These are phyloP conservation scores for Xenopus petersii DNA, from an alignment of 2,797 vertebrate species.

Conservation along the genomic window DNA sequence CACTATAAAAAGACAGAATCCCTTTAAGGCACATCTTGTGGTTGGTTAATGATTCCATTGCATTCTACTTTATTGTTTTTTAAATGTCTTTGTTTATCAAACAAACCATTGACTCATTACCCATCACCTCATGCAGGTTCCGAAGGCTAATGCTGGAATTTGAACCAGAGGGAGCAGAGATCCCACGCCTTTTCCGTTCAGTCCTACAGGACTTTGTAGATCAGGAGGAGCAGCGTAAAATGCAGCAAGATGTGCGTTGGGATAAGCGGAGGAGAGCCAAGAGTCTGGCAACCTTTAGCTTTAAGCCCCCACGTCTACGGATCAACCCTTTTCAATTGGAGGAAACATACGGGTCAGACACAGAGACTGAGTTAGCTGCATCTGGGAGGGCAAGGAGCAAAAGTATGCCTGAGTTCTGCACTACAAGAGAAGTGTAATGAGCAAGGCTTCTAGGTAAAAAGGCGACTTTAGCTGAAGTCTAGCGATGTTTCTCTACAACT, in stretches of 20 bases:
- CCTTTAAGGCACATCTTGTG: too few relatives aligned
- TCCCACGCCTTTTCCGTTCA: constrained; percentile 69
- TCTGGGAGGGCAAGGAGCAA: constrained; percentile 64
- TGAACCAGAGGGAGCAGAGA: constrained; percentile 72
- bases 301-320: constrained; percentile 66
- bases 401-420: constrained; percentile 74
- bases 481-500: too few relatives aligned
- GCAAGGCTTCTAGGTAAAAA: neutral
- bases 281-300: constrained; percentile 72
- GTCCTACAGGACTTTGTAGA: constrained; percentile 65
- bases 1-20: too few relatives aligned
- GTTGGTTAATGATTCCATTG: too few relatives aligned
- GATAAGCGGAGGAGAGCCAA: constrained; percentile 69
- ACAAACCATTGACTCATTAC: neutral
- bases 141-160: constrained; percentile 70
- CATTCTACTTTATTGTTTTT: too few relatives aligned
- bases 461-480: too few relatives aligned
- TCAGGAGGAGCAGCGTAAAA: constrained; percentile 50
- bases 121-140: constrained; percentile 60
- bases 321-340: constrained; percentile 64
- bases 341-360: constrained; percentile 62
- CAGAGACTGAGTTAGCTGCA: constrained; percentile 55
- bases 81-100: too few relatives aligned
- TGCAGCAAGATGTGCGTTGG: constrained; percentile 36
- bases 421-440: constrained; percentile 46